Conservation (phyloP, 1,140 invertebrate species). For the Anastrepha ludens region DNA sequence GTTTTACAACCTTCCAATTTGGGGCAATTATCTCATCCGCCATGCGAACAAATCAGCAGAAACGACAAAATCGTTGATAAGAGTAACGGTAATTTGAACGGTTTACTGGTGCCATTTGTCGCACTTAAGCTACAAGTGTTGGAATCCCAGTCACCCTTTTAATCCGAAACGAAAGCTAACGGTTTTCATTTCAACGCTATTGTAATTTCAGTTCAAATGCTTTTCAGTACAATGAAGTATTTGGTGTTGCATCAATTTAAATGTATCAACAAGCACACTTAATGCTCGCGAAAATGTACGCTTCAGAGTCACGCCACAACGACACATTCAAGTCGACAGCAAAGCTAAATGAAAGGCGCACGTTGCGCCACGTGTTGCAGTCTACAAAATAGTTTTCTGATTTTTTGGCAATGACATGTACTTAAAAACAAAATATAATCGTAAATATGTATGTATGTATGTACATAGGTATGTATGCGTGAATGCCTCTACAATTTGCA, state of each 20-base stretch:
- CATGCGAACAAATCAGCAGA: not conserved
- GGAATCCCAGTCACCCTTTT: not conserved
- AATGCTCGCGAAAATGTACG: not conserved
- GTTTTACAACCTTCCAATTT: not conserved
- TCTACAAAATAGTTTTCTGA: conserved; percentile 11
- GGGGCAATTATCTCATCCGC: not conserved
- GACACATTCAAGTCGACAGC: not conserved
- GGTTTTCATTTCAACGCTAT: not conserved
- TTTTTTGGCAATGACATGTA: conserved; percentile 18
- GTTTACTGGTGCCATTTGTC: not conserved
- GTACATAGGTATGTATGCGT: not conserved
- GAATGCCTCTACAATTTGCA: not conserved
- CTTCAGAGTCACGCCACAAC: not conserved
- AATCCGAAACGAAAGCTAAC: conserved; percentile 14
- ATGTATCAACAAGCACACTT: not conserved
- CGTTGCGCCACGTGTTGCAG: conserved; percentile 23
- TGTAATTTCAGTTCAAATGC: not conserved
- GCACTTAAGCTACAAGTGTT: not conserved
- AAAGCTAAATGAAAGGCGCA: not conserved
- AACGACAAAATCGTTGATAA: not conserved
- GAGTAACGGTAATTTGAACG: not conserved
- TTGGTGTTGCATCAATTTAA: conserved; percentile 16
- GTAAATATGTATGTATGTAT: not conserved
- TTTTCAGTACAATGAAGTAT: no score
- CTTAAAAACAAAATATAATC: not conserved